These are phyloP conservation scores for Alitta virens DNA, from an alignment of 2,888 invertebrate genomes.

Conservation along the genomic window DNA sequence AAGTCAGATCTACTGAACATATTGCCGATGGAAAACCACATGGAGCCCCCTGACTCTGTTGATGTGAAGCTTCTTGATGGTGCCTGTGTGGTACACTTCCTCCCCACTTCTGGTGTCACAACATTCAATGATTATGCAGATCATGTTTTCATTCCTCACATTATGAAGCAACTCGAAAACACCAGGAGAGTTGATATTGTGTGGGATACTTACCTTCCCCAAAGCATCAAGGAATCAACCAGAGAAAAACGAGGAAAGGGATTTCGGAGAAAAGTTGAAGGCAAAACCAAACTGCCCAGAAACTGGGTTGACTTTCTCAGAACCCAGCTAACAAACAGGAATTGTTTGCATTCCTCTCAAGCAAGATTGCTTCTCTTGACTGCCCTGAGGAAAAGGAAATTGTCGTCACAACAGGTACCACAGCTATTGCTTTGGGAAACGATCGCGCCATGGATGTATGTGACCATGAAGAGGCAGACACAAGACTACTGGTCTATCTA, in stretches of 20 bases:
- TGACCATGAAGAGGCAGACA: neutral
- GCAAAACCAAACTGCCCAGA: neutral
- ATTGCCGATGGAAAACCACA: too few species aligned
- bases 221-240: constrained; percentile 12
- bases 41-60: too few species aligned
- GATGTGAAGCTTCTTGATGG: too few species aligned
- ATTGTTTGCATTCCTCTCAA: too few species aligned
- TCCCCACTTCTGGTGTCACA: neutral
- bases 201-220: constrained; percentile 13
- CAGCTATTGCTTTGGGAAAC: too few species aligned
- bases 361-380: too few species aligned
- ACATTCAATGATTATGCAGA: neutral
- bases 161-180: neutral
- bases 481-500: neutral
- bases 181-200: neutral
- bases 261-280: neutral
- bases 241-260: constrained; percentile 18
- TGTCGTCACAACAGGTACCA: too few species aligned
- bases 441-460: neutral
- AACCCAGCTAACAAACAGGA: too few species aligned
- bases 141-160: neutral
- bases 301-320: constrained; percentile 3
- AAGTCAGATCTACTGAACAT: too few species aligned
- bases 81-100: constrained; percentile 10
- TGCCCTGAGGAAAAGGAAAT: too few species aligned